Evolutionary conservation across 2,888 invertebrate genomes (phyloP).

Genomic region (Biston stratarius): DNA sequence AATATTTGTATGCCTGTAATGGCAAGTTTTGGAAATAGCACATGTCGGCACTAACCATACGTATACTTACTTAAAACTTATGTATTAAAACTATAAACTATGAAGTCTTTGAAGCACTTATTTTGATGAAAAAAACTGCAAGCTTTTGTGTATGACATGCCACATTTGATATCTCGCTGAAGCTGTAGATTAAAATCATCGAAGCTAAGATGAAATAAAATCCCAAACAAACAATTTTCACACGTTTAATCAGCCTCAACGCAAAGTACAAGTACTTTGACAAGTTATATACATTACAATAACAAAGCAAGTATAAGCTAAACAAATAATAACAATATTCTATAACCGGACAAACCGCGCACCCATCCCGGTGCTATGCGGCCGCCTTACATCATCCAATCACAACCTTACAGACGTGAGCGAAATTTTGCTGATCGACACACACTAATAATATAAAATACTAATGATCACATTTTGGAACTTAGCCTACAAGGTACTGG

Average conservation of each 20-base stretch:
- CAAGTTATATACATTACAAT: constrained; percentile 66
- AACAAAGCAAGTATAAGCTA: constrained; percentile 77
- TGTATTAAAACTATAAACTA: too few relatives aligned
- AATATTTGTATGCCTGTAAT: too few relatives aligned
- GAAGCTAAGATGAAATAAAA: constrained; percentile 39
- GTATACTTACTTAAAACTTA: too few relatives aligned
- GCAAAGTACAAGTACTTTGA: constrained; percentile 61
- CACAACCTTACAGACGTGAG: constrained; percentile 68
- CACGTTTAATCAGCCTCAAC: constrained; percentile 79
- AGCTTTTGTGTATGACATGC: not conserved
- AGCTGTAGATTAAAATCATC: not conserved
- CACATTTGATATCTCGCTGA: too few relatives aligned
- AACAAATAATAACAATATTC: constrained; percentile 79
- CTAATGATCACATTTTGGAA: constrained; percentile 84
- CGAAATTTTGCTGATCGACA: constrained; percentile 59
- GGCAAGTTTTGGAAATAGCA: too few relatives aligned
- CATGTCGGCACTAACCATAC: too few relatives aligned
- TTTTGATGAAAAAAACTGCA: too few relatives aligned
- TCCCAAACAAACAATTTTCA: constrained; percentile 59
- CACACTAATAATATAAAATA: constrained; percentile 70
- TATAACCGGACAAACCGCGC: constrained; percentile 60
- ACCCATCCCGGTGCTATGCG: constrained; percentile 38
- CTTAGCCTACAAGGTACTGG: constrained; percentile 85
- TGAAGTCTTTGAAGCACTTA: too few relatives aligned
- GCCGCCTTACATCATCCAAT: constrained; percentile 37